These are phyloP conservation scores for Pteria penguin DNA, from an alignment of 2,888 invertebrate species.

Conservation along the genomic window DNA sequence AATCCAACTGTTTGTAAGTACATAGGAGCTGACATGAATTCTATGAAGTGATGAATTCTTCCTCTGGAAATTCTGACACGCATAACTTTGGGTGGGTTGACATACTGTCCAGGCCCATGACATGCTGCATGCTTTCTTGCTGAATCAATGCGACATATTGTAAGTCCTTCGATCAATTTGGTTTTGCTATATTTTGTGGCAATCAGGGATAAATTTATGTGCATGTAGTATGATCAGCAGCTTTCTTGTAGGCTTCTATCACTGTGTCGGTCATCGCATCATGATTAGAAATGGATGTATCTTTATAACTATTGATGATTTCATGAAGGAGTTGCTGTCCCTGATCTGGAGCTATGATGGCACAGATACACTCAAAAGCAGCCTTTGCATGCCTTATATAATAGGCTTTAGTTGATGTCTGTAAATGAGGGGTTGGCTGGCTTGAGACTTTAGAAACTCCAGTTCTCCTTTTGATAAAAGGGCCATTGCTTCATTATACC, in stretches of 20 bases:
- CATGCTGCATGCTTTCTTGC: conserved; percentile 10
- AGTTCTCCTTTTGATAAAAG: not conserved
- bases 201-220: conserved; percentile 6
- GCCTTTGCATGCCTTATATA: conserved; percentile 5
- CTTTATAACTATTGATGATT: not conserved
- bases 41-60: conserved; percentile 25
- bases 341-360: not conserved
- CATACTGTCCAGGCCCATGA: conserved; percentile 17
- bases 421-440: not conserved
- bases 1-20: conserved; percentile 21
- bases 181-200: conserved; percentile 13
- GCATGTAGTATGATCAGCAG: conserved; percentile 15
- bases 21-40: conserved; percentile 23
- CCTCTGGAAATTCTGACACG: conserved; percentile 1
- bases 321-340: not conserved
- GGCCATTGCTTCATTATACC: conserved; percentile 1
- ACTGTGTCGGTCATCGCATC: conserved; percentile 14
- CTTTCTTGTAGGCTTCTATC: conserved; percentile 14
- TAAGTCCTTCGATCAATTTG: conserved; percentile 9
- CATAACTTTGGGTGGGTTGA: conserved; percentile 9
- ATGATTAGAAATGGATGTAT: not conserved
- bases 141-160: conserved; percentile 22
- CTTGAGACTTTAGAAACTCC: not conserved
- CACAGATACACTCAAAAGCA: conserved; percentile 3
- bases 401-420: conserved; percentile 4